Evolutionary conservation across 2,797 vertebrate species (phyloP).

Genomic region (Gymnothorax reevesii): DNA sequence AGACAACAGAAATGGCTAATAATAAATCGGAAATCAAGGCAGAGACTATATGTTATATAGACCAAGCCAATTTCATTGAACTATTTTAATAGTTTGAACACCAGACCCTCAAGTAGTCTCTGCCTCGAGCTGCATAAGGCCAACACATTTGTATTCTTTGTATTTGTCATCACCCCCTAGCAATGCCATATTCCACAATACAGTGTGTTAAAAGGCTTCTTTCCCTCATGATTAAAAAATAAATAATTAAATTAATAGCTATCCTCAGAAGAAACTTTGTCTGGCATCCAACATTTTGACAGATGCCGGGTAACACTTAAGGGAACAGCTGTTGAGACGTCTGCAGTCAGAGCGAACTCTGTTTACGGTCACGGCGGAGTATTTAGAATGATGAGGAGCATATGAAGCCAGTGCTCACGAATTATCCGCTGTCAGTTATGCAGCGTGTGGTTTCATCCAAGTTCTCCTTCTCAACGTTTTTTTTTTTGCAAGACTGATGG

Average conservation of each 20-base stretch:
- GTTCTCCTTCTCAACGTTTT: conserved; percentile 1
- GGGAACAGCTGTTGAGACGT: conserved; percentile 48
- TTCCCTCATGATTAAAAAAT: not conserved
- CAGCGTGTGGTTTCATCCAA: not conserved
- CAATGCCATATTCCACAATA: conserved; percentile 20
- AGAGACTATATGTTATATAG: not conserved
- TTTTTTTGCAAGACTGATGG: not conserved
- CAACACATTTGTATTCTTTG: too few species aligned
- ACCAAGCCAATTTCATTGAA: too few species aligned
- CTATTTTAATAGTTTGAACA: too few species aligned
- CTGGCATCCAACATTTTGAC: conserved; percentile 38
- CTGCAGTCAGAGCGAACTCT: conserved; percentile 32
- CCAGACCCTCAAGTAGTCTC: too few species aligned
- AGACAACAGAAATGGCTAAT: not conserved
- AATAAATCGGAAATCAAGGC: not conserved
- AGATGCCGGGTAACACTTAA: conserved; percentile 44
- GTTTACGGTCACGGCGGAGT: conserved; percentile 22
- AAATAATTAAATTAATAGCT: conserved; percentile 10
- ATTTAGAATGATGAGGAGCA: conserved; percentile 23
- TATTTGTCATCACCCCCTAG: conserved; percentile 3
- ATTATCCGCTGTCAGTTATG: conserved; percentile 1
- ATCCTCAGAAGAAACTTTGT: conserved; percentile 36
- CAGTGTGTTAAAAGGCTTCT: not conserved
- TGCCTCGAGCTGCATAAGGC: too few species aligned
- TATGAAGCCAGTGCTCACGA: not conserved